A percentile compares a stretch with the other conserved stretches of the same genome.
These are phyloP conservation scores for Piaya cayana DNA, from an alignment of 2,113 vertebrate genomes.

Conservation along the genomic window DNA sequence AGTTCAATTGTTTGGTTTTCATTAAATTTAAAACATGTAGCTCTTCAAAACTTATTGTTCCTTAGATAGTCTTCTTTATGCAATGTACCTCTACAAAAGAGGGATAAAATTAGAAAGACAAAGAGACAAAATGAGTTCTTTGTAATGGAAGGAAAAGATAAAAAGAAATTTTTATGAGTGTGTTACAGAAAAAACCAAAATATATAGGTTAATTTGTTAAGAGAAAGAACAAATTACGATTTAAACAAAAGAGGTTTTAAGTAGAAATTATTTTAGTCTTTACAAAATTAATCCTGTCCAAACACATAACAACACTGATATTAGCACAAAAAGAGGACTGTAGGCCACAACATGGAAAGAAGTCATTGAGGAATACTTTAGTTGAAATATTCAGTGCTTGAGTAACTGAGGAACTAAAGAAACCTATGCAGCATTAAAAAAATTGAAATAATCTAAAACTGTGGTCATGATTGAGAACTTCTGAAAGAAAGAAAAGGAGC, in stretches of 20 bases:
- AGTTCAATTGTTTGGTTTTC: neutral
- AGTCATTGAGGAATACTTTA: neutral
- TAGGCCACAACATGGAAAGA: neutral
- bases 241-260: neutral
- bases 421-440: neutral
- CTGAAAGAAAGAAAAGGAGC: neutral
- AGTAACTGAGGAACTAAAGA: neutral
- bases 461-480: neutral
- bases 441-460: neutral
- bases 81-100: neutral
- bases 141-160: neutral
- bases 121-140: conserved; percentile 3
- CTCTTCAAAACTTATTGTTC: neutral
- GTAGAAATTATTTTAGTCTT: neutral
- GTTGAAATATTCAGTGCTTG: neutral
- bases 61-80: neutral
- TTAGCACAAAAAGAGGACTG: neutral
- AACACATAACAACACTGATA: neutral
- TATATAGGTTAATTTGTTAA: conserved; percentile 15
- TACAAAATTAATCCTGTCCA: neutral
- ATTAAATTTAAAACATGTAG: neutral
- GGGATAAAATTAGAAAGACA: conserved; percentile 4
- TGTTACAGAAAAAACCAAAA: conserved; percentile 5
- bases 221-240: neutral
- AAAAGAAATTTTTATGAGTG: neutral